Evolutionary conservation across 2,888 invertebrate genomes (phyloP), one percentile per base, ranked within the genome.

Genomic region (Orchestes rusci): DNA sequence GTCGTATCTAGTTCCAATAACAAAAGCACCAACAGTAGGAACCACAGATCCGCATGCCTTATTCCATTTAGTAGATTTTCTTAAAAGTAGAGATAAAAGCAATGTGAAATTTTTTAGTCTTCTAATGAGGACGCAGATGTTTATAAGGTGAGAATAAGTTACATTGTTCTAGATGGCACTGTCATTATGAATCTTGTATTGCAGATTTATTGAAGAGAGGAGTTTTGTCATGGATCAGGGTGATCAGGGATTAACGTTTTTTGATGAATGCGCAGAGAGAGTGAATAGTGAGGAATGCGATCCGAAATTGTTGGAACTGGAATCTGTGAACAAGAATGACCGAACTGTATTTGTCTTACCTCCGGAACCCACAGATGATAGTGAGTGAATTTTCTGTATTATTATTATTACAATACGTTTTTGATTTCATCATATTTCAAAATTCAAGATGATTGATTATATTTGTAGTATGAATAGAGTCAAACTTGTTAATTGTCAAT

Each of bases 251-350:
- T 72, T 99, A 44, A 91, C 89, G 10, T 93, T 93, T 70, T 99
- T 99, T 64, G 99, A 99, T 68, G 96, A 99, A 63, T 97, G 96
- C 65, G 84, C 89, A 4, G 94, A 94, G 62, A 82, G 86, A 64
- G 74, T 83, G 28, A 68, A 68, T 8, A 67, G 68, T 48, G 73
- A 74, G 53, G 80, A 80, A 55, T 60, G 59, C 33, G 71, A 69
- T 44, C 73, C 80, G 31, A 76, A 78, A 52, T 70, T 96, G 52
- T 74, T 96, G 28, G 94, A 94, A 59, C 73, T 84, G 56, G 92
- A 91, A 60, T 77, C 78, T 63, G 79, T 80, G 20, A 83, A 86
- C 58, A 79, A 75, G 45, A 86, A 84, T 56, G 96, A 97, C 68
- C 74, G 92, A 51, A 96, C 96, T 10, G 93, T 96, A 48, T 93